Evolutionary conservation across 2,888 invertebrate genomes (phyloP).

Genomic region (Saturnia japonica): DNA sequence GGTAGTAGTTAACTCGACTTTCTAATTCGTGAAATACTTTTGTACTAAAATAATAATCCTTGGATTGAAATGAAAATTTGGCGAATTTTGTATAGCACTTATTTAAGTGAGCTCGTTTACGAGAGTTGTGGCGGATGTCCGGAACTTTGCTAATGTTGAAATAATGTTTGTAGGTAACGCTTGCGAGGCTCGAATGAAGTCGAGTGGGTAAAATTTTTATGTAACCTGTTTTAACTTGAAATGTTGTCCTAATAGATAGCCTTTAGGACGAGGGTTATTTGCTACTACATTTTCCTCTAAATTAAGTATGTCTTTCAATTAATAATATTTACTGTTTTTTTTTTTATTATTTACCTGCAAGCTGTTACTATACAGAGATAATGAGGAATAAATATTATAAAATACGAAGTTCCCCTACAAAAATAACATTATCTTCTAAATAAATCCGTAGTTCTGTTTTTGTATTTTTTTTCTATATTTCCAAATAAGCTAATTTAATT

Average conservation of each 20-base stretch:
- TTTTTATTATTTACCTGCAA: neutral
- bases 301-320: neutral
- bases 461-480: too few relatives aligned
- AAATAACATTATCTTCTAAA: too few relatives aligned
- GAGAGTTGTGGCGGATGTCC: constrained; percentile 57
- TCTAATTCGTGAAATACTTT: neutral
- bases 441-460: too few relatives aligned
- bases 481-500: too few relatives aligned
- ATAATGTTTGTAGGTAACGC: constrained; percentile 51
- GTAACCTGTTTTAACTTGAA: constrained; percentile 36
- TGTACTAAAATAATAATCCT: constrained; percentile 32
- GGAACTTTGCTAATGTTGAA: constrained; percentile 67
- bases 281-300: neutral
- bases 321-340: neutral
- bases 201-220: constrained; percentile 45
- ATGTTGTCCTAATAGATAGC: neutral
- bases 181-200: constrained; percentile 28
- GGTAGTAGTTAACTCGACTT: neutral
- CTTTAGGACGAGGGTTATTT: neutral
- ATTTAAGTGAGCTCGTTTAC: constrained; percentile 47
- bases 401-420: neutral
- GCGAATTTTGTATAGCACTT: constrained; percentile 56
- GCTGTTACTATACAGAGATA: neutral
- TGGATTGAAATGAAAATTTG: constrained; percentile 61
- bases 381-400: neutral